Evolutionary conservation across 2,888 invertebrate genomes (phyloP), one percentile per base, ranked within the genome.

Genomic region (Sinohyriopsis cumingii): DNA sequence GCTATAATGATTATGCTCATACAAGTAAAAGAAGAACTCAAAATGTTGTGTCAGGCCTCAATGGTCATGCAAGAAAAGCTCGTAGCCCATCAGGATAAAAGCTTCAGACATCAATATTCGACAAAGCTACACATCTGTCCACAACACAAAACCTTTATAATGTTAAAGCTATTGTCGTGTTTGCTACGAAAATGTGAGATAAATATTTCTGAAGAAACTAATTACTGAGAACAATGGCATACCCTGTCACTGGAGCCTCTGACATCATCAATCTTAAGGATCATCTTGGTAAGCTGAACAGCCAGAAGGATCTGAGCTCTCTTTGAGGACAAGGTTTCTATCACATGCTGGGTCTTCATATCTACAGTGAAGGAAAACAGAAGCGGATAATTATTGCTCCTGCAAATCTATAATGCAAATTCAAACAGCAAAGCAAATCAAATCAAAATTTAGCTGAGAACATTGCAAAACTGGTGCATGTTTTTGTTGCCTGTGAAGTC

Each of bases 221-320:
- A 45, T 45, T 15, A 45, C 45, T 45, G 45, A 45, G 15, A 45
- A 45, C 45, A 45, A 45, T 45, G 45, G 45, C 68, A 22, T 62
- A 76, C 76, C 59, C 67, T 64, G 59, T 77, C 73, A 54, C 72
- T 55, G 54, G 72, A 73, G 12, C 80, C 92, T 81, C 94, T 93
- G 59, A 99, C 95, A 89, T 99, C 99, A 89, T 99, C 99, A 74
- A 99, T 99, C 91, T 99, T 99, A 80, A 99, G 93, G 80, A 99
- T 99, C 99, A 99, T 99, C 90, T 99, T 98, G 67, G 99, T 99
- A 76, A 99, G 93, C 88, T 99, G 99, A 0, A 99, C 97, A 25
- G 99, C 99, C 81, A 99, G 92, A 55, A 97, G 92, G 73, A 99
- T 95, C 91, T 99, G 99, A 88, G 99, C 98, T 86, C 96, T 95